Percentiles rank a stretch among this genome's conserved stretches.
phyloP scores from a whole-genome alignment of 2,113 vertebrate genomes.

The Erythrolamprus reginae region DNA sequence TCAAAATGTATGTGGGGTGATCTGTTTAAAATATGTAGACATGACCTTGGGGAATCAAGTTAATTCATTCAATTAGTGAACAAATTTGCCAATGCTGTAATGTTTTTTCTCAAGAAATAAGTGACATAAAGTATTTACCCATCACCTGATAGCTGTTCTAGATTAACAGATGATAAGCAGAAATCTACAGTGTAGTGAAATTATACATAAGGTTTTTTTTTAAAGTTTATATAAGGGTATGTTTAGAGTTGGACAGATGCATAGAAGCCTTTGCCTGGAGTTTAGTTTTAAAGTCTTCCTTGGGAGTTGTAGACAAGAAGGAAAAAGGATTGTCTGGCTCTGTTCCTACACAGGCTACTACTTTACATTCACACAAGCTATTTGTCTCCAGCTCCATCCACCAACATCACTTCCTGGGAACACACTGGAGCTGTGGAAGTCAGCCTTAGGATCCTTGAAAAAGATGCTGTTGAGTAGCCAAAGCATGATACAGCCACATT shows the following conservation, averaged over 20 bases:
- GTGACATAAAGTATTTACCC: neutral
- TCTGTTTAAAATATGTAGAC: neutral
- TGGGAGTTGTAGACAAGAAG: neutral
- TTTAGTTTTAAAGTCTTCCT: neutral
- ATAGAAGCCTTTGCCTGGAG: neutral
- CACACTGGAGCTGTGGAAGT: neutral
- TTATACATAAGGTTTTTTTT: neutral
- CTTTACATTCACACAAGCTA: neutral
- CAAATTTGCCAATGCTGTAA: neutral
- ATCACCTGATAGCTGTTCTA: neutral
- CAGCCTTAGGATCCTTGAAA: neutral
- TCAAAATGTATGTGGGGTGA: neutral
- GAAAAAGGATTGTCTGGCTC: neutral
- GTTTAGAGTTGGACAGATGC: neutral
- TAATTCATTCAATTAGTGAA: neutral
- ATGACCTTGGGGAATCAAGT: neutral
- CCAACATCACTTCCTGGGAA: neutral
- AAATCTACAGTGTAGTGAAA: neutral
- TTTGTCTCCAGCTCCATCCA: neutral
- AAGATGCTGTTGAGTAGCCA: neutral
- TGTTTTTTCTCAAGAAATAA: neutral
- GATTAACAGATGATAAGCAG: neutral
- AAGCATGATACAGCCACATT: neutral
- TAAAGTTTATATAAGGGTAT: neutral
- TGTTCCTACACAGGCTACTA: neutral